phyloP scores from a whole-genome alignment of 2,113 vertebrate species.

The Apteryx owenii region DNA sequence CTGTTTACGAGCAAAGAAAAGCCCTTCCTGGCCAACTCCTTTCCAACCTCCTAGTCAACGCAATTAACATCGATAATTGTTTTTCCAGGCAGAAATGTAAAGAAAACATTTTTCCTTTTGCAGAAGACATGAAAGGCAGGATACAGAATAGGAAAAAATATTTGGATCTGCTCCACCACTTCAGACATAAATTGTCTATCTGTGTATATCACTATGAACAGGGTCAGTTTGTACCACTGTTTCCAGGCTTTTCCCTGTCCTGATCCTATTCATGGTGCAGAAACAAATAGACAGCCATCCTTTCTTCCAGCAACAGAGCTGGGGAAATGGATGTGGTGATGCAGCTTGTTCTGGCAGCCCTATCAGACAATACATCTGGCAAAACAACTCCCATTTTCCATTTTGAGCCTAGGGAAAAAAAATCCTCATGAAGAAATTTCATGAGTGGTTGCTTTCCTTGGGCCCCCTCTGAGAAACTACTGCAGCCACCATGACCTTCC shows the following conservation, averaged over 20 bases:
- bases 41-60: slow-evolving; percentile 17
- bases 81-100: slow-evolving; percentile 65
- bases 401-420: neutral
- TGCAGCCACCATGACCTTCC: neutral
- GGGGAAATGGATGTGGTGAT: neutral
- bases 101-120: slow-evolving; percentile 12
- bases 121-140: slow-evolving; percentile 46
- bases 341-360: neutral
- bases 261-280: neutral
- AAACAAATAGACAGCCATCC: neutral
- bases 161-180: slow-evolving; percentile 28
- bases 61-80: slow-evolving; percentile 52
- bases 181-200: neutral
- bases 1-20: slow-evolving; percentile 44
- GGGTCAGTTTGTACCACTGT: neutral
- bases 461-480: neutral
- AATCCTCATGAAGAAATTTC: neutral
- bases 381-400: neutral
- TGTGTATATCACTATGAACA: neutral
- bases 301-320: neutral
- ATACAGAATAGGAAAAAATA: neutral
- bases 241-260: neutral
- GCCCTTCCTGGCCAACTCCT: slow-evolving; percentile 28
- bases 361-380: neutral
- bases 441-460: neutral